Evolutionary conservation across 1,140 invertebrate genomes (phyloP), one percentile per base, ranked within the genome.

Genomic region (Drosophila fuyamai): DNA sequence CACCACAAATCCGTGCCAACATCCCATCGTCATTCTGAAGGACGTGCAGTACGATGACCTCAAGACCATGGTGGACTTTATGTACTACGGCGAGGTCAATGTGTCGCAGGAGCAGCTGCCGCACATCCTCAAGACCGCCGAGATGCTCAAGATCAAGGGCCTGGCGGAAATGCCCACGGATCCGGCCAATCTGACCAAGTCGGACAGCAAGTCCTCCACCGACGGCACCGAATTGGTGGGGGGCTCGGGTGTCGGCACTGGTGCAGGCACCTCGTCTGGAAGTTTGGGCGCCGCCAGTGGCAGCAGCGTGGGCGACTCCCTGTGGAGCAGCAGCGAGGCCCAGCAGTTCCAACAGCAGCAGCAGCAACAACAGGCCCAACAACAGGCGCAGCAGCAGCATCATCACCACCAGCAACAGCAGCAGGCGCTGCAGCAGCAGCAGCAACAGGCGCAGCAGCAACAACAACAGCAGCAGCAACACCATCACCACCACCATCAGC

Each of bases 51-150:
- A 96, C 90, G 94, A 95, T 48, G 97, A 98, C 93, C 94, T 98
- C 43, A 96, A 96, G 90, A 97, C 96, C 38, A 96, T 98, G 94
- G 96, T 98, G 4, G 96, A 97, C 80, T 98, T 98, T 91, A 98
- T 98, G 96, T 98, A 98, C 91, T 97, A 96, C 90, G 97, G 97
- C 1, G 97, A 98, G 94, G 97, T 98, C 1, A 97, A 98, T 93
- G 96, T 98, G 14, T 96, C 96, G 10, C 96, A 97, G 86, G 97
- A 97, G 80, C 96, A 97, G 90, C 93, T 98, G 70, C 96, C 96
- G 68, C 95, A 96, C 80, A 96, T 98, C 76, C 94, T 98, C 58
- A 96, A 97, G 94, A 97, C 96, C 29, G 97, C 97, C 9, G 96
- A 97, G 92, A 96, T 96, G 82, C 94, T 98, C 44, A 97, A 97